A percentile compares a stretch with the other conserved stretches of the same genome.
These are phyloP conservation scores for Hemibagrus wyckioides DNA, from an alignment of 2,113 vertebrate genomes.

Conservation along the genomic window DNA sequence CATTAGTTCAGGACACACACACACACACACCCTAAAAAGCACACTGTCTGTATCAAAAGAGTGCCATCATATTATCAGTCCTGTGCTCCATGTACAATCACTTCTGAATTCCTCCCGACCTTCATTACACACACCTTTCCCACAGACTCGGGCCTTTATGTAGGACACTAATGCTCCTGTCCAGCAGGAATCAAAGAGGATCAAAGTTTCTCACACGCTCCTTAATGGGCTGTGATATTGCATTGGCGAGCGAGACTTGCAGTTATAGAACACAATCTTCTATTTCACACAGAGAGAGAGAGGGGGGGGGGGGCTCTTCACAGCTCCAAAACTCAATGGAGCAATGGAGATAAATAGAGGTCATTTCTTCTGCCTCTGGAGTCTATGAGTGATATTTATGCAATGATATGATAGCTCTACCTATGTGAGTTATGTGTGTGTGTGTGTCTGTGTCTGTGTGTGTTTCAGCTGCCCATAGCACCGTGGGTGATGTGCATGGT, in stretches of 20 bases:
- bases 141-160: constrained; percentile 24
- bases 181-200: constrained; percentile 1
- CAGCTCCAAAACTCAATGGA: constrained; percentile 1
- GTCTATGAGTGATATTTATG: constrained; percentile 28
- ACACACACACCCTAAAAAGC: not conserved
- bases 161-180: constrained; percentile 7
- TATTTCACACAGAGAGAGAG: not conserved
- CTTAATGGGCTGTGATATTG: constrained; percentile 27
- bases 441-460: not conserved
- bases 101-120: not conserved
- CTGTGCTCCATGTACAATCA: not conserved
- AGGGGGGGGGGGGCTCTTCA: not conserved
- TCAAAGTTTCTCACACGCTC: not conserved
- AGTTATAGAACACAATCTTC: constrained; percentile 7
- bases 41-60: not conserved
- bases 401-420: constrained; percentile 15
- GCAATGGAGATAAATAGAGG: constrained; percentile 23
- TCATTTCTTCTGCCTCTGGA: constrained; percentile 29
- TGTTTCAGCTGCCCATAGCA: not conserved
- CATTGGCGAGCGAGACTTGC: not conserved
- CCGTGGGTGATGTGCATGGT: not conserved
- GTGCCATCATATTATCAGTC: not conserved
- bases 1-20: constrained; percentile 9
- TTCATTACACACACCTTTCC: constrained; percentile 18
- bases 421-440: constrained; percentile 12